phyloP scores from a whole-genome alignment of 53 echinoderm and acorn worm genomes.

The Stichopus horrens region DNA sequence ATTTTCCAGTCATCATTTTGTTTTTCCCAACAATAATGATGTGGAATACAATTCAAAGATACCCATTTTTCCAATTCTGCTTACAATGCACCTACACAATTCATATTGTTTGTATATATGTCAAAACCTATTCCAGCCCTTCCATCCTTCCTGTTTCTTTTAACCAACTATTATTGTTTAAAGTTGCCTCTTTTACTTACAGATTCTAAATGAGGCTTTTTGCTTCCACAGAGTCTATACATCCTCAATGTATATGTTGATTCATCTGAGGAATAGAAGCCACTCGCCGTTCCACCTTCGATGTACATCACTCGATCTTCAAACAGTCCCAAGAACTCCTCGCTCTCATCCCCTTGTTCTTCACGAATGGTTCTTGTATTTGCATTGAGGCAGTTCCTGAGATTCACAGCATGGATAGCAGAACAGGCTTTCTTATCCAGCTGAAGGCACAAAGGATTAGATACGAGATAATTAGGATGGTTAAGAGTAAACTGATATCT shows the following conservation, averaged over 20 bases:
- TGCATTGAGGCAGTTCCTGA: conserved; percentile 82
- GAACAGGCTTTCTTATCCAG: conserved; percentile 97
- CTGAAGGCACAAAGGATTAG: conserved; percentile 36
- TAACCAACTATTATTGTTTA: too few species aligned
- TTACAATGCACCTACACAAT: too few species aligned
- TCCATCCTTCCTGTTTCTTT: too few species aligned
- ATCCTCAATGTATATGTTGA: conserved; percentile 61
- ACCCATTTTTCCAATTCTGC: too few species aligned
- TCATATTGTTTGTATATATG: too few species aligned
- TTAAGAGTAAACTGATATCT: not conserved
- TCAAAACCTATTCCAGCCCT: too few species aligned
- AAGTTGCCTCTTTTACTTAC: conserved; percentile 55
- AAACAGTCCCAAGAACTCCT: conserved; percentile 85
- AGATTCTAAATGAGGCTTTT: conserved; percentile 88
- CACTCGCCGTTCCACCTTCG: conserved; percentile 93
- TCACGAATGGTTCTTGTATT: conserved; percentile 84
- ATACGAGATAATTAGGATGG: not conserved
- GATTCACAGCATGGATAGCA: conserved; percentile 96
- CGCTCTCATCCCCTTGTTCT: conserved; percentile 93
- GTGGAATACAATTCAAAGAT: too few species aligned
- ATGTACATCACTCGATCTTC: conserved; percentile 87
- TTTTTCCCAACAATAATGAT: too few species aligned
- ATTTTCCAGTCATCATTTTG: too few species aligned
- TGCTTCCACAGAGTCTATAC: conserved; percentile 87
- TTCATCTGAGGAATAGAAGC: conserved; percentile 91